Base-by-base conservation (phyloP, 1,140 invertebrate species). In the Meteorus sp. region DNA sequence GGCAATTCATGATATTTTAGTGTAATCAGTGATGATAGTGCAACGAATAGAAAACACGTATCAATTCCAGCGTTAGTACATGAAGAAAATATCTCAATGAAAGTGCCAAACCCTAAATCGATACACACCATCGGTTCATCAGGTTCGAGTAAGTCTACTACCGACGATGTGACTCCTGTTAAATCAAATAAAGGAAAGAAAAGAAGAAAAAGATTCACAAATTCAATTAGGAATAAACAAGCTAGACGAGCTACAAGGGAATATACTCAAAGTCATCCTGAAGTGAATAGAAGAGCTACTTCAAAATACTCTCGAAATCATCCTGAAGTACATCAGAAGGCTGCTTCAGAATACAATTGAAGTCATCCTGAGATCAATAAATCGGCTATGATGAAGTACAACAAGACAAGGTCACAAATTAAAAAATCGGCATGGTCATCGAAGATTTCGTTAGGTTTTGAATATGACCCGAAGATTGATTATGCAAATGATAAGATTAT, bases 401-500 rank as follows among this genome's bases (percentile, higher is more conserved):
- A 37, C 31, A 19, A 54, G 22, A 54, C 37, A 41, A 6, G 33
- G 27, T 54, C 31, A 39, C 31, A 54, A 54, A 27, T 39, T 54
- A 37, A 41, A 39, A 37, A 37, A 41, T 11, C 25, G 35, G 13
- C 35, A 20, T 54, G 51, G 51, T 37, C 31, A 37, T 54, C 17
- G 11, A 54, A 54, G 22, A 22, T 17, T 54, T 41, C 20, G 13
- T 54, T 33, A 11, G 51, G 51, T 19, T 35, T 54, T 54, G 17
- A 50, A 25, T 50, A 50, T 17, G 11, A 50, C 8, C 7, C 2
- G 11, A 20, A 50, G 7, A 50, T 54, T 54, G 51, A 54, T 22
- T 54, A 54, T 54, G 13, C 17, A 54, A 54, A 54, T 37, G 51
- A 54, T 39, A 25, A 37, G 39, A 54, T 41, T 54, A 25, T 54